Evolutionary conservation across 2,888 invertebrate species (phyloP).

Genomic region (Xestobium rufovillosum): DNA sequence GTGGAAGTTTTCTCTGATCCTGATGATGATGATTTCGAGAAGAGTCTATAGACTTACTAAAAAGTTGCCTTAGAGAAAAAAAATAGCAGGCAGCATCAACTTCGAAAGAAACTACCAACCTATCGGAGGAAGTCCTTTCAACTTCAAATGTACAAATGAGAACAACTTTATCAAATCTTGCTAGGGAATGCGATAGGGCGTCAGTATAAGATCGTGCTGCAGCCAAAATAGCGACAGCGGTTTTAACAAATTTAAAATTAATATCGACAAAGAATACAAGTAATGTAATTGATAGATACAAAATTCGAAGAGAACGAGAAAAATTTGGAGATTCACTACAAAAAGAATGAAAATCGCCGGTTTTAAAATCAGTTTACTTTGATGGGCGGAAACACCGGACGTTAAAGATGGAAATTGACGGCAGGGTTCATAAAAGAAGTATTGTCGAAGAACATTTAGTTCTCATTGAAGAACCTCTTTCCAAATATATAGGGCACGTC

Average conservation of each 20-base stretch:
- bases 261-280: constrained; percentile 10
- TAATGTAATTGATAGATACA: constrained; percentile 12
- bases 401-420: constrained; percentile 9
- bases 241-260: constrained; percentile 15
- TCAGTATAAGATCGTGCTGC: constrained; percentile 16
- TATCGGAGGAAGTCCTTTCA: too few relatives aligned
- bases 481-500: constrained; percentile 17
- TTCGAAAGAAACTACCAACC: too few relatives aligned
- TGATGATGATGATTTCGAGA: too few relatives aligned
- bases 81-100: too few relatives aligned
- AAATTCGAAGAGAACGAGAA: constrained; percentile 8
- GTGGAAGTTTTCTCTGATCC: too few relatives aligned
- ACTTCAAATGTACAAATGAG: too few relatives aligned
- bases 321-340: constrained; percentile 4
- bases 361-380: constrained; percentile 15
- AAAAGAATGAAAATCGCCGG: constrained; percentile 1
- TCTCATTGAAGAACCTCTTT: constrained; percentile 19
- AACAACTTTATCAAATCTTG: constrained; percentile 10
- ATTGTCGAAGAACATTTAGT: constrained; percentile 23
- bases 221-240: constrained; percentile 15
- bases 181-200: constrained; percentile 16
- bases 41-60: too few relatives aligned
- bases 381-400: constrained; percentile 19
- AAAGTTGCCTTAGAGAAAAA: too few relatives aligned
- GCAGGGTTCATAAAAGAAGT: constrained; percentile 9